Evolutionary conservation across 2,113 vertebrate genomes (phyloP).

Genomic region (Eublepharis macularius): DNA sequence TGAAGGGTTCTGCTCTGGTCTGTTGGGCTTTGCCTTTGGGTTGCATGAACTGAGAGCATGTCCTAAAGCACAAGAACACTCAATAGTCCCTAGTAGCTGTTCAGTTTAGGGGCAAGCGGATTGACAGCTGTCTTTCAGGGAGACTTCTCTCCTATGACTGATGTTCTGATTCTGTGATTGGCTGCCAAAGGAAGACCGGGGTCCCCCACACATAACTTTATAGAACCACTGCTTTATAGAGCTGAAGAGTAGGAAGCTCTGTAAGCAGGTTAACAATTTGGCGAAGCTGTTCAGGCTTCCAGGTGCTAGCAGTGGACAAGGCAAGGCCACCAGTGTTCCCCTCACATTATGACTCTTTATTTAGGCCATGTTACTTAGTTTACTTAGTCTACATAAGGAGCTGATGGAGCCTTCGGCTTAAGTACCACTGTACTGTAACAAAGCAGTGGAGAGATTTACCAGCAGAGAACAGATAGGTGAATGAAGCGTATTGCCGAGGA

Average conservation of each 20-base stretch:
- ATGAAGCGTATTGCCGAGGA: slow-evolving; percentile 57
- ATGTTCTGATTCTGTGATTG: neutral
- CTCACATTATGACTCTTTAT: neutral
- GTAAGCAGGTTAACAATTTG: neutral
- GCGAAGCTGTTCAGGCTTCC: neutral
- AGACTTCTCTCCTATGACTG: neutral
- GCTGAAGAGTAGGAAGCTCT: neutral
- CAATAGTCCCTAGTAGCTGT: neutral
- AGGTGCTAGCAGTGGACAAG: neutral
- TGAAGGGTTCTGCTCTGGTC: neutral
- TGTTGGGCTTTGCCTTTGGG: neutral
- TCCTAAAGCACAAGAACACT: neutral
- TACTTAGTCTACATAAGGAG: too few relatives aligned
- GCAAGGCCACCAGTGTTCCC: neutral
- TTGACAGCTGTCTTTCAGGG: neutral
- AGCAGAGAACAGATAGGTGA: slow-evolving; percentile 35
- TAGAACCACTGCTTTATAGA: neutral
- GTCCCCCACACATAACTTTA: neutral
- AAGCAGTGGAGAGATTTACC: slow-evolving; percentile 63
- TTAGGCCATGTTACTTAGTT: neutral
- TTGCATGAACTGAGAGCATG: neutral
- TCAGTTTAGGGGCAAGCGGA: neutral
- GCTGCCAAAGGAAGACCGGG: neutral
- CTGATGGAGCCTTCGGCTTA: slow-evolving; percentile 26
- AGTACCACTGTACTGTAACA: slow-evolving; percentile 22